These are phyloP conservation scores for Sapajus apella DNA, from an alignment of 2,113 vertebrate genomes.

Conservation along the genomic window DNA sequence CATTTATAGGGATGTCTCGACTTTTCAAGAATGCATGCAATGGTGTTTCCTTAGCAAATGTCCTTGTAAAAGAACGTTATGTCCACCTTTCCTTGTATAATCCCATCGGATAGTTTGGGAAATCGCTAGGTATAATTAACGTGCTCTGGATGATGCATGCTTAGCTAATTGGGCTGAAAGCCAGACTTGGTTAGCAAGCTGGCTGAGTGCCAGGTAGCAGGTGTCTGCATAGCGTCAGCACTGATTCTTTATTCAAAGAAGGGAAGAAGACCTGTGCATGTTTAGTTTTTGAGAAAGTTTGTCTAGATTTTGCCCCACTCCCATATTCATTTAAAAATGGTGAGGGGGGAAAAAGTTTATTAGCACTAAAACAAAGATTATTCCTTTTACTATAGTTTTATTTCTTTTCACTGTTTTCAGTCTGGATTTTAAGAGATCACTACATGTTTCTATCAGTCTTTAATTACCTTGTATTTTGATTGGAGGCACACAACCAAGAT, in stretches of 20 bases:
- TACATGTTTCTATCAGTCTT: background rate
- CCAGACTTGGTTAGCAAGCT: constrained; percentile 63
- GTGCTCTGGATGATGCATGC: constrained; percentile 50
- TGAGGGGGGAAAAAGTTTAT: background rate
- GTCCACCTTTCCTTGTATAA: constrained; percentile 56
- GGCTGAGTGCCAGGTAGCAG: constrained; percentile 74
- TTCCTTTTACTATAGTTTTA: constrained; percentile 16
- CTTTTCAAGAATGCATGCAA: constrained; percentile 47
- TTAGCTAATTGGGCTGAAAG: constrained; percentile 74
- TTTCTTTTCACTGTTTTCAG: constrained; percentile 36
- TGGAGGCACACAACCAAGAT: background rate
- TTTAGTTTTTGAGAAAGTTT: constrained; percentile 71
- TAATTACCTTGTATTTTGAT: constrained; percentile 23
- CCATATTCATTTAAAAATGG: constrained; percentile 47
- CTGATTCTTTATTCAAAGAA: constrained; percentile 57
- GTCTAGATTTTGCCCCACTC: constrained; percentile 47
- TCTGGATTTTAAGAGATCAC: background rate
- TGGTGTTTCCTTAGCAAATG: constrained; percentile 46
- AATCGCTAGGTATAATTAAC: constrained; percentile 64
- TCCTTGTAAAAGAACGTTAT: constrained; percentile 40
- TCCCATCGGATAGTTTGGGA: constrained; percentile 42
- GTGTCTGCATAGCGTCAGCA: constrained; percentile 67
- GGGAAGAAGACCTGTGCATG: constrained; percentile 41
- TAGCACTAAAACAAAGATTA: background rate
- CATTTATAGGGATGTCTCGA: constrained; percentile 23